phyloP scores from a whole-genome alignment of 2,797 vertebrate species.

The Ptychobarbus kaznakovi region DNA sequence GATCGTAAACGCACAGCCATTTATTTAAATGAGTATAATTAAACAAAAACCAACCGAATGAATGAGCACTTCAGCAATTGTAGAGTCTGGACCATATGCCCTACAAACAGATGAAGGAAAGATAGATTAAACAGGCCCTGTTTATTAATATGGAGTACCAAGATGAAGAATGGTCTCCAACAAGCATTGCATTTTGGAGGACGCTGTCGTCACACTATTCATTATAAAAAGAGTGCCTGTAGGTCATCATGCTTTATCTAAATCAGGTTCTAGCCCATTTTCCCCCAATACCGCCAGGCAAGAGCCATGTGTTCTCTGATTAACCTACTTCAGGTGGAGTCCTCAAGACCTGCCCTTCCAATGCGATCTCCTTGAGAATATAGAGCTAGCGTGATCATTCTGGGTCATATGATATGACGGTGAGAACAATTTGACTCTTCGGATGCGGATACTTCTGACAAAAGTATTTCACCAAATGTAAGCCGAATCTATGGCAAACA shows the following conservation, averaged over 20 bases:
- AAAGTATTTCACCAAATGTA: constrained; percentile 16
- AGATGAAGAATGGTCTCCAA: constrained; percentile 72
- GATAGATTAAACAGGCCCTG: constrained; percentile 77
- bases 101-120: constrained; percentile 66
- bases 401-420: constrained; percentile 40
- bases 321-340: constrained; percentile 68
- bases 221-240: constrained; percentile 76
- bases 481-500: constrained; percentile 21
- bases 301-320: constrained; percentile 64
- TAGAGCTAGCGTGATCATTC: constrained; percentile 52
- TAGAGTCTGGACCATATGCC: constrained; percentile 60
- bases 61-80: constrained; percentile 30
- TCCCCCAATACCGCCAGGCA: constrained; percentile 64
- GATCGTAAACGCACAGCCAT: neutral
- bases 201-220: constrained; percentile 69
- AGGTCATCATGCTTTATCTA: constrained; percentile 76
- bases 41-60: constrained; percentile 15
- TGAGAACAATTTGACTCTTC: constrained; percentile 37
- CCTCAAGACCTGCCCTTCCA: constrained; percentile 63
- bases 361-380: constrained; percentile 54
- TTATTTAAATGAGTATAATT: constrained; percentile 33
- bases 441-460: neutral
- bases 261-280: constrained; percentile 73
- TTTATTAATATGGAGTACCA: constrained; percentile 80
- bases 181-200: constrained; percentile 70